These are phyloP conservation scores for Centropristis striata DNA, from an alignment of 2,113 vertebrate species.

Conservation along the genomic window DNA sequence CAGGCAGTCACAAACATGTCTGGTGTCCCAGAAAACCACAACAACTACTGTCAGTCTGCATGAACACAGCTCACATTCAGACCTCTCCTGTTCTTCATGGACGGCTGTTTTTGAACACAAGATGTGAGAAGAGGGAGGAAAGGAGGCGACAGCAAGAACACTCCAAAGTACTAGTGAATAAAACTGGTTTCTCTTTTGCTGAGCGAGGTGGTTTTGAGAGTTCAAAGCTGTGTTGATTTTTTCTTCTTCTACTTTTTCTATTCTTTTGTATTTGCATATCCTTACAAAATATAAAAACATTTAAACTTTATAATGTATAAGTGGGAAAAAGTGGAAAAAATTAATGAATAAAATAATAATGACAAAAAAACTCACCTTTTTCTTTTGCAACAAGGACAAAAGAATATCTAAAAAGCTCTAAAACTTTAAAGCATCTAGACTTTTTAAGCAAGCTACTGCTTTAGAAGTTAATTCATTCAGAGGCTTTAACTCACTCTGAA, in stretches of 20 bases:
- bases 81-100: neutral
- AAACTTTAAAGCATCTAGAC: neutral
- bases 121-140: neutral
- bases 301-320: neutral
- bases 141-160: constrained; percentile 3
- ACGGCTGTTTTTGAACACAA: neutral
- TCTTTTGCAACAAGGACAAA: neutral
- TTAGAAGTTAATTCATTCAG: constrained; percentile 7
- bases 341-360: neutral
- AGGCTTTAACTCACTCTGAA: neutral
- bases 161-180: neutral
- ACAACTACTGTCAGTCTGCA: constrained; percentile 17
- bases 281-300: neutral
- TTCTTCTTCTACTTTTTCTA: neutral
- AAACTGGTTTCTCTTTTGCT: constrained; percentile 3
- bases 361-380: neutral
- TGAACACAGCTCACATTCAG: constrained; percentile 15
- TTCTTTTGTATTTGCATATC: neutral
- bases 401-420: constrained; percentile 8
- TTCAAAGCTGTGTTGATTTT: neutral
- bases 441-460: constrained; percentile 13
- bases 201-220: neutral
- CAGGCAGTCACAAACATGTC: constrained; percentile 9
- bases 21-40: constrained; percentile 18
- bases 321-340: neutral